Percentiles rank a stretch among this genome's conserved stretches.
Evolutionary conservation across 2,113 vertebrate genomes (phyloP).

Genomic region (Phainopepla nitens): DNA sequence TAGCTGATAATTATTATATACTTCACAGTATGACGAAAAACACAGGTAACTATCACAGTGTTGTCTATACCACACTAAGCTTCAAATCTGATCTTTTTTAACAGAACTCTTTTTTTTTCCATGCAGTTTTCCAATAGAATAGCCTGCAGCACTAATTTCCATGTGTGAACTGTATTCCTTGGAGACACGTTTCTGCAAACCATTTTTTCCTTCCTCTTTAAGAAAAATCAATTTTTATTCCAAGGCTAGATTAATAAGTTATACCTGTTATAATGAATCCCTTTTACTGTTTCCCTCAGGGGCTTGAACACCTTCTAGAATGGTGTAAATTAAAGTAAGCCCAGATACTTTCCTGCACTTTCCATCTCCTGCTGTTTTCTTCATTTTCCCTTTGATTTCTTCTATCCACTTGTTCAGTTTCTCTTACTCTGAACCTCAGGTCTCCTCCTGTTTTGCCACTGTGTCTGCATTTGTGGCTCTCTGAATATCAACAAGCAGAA

Average conservation of each 20-base stretch:
- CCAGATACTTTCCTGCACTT: background rate
- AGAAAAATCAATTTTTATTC: slow-evolving; percentile 18
- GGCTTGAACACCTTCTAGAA: background rate
- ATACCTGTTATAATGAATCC: background rate
- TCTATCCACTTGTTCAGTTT: background rate
- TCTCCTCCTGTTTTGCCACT: background rate
- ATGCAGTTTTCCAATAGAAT: background rate
- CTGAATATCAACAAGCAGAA: background rate
- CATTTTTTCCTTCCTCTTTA: slow-evolving; percentile 1
- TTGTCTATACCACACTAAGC: background rate
- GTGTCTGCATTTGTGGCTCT: background rate
- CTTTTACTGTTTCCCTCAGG: background rate
- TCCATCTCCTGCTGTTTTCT: background rate
- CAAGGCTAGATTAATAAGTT: background rate
- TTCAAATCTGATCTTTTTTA: background rate
- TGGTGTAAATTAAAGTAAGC: background rate
- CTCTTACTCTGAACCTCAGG: background rate
- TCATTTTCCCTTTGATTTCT: background rate
- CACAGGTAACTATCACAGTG: background rate
- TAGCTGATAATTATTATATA: background rate
- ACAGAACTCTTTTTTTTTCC: background rate
- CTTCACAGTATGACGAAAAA: background rate
- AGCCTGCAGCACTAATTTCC: background rate
- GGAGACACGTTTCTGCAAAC: background rate
- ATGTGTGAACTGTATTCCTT: background rate